Base-by-base conservation (phyloP, 2,113 vertebrate species). In the Poecilia latipinna region DNA sequence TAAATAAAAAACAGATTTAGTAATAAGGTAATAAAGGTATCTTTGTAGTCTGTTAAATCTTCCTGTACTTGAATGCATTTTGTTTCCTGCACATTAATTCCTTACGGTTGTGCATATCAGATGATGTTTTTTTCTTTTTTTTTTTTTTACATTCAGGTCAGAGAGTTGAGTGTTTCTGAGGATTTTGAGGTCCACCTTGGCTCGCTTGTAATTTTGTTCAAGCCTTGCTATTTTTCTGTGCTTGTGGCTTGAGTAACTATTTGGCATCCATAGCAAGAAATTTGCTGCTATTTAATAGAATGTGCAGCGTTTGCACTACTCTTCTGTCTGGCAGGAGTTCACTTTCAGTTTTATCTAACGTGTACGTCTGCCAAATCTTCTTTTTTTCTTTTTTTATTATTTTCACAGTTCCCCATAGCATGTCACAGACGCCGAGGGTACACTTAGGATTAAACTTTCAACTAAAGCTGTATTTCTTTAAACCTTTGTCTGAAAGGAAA, bases 221-320 rank as follows among this genome's bases (percentile, higher is more conserved):
- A 39, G 54, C 54, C 44, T 70, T 0, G 51, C 24, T 19, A 32
- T 48, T 67, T 70, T 61, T 71, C 65, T 35, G 51, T 37, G 22
- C 48, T 24, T 17, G 76, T 29, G 64, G 32, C 29, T 72, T 61
- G 42, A 61, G 44, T 68, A 32, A 65, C 13, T 19, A 32, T 71
- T 32, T 71, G 75, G 63, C 61, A 65, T 70, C 54, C 65, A 63
- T 24, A 70, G 75, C 32, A 63, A 35, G n/a, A 68, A 12, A 68
- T 51, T 35, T 73, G 54, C 33, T 54, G 70, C 64, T 60, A 35
- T 51, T 66, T 17, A 13, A 60, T 32, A 39, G 26, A 48, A 48
- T 63, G 37, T 32, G 37, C 35, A 42, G 22, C 44, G 61, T 64
- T 48, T 67, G 17, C 57, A 33, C 72, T 67, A 42, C 69, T 35